Conservation (phyloP, 2,797 vertebrate genomes). For the Sorex maritimensis region DNA sequence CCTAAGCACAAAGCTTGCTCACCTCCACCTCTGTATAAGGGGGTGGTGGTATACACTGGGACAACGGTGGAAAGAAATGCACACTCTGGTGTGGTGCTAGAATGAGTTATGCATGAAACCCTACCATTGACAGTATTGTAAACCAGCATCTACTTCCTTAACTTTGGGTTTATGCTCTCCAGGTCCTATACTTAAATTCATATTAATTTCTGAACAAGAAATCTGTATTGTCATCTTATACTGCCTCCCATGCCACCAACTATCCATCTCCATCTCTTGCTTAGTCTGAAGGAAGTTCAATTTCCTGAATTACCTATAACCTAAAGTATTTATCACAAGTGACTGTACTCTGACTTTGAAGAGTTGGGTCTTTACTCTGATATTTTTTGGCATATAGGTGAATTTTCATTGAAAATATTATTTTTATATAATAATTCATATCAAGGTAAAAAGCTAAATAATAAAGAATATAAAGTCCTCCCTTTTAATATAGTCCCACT, state of each 20-base stretch:
- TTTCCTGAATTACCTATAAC: not conserved
- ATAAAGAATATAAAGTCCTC: slow-evolving; percentile 12
- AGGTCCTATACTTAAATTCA: too few relatives aligned
- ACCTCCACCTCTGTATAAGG: too few relatives aligned
- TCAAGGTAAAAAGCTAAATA: not conserved
- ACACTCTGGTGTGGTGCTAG: too few relatives aligned
- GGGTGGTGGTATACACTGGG: too few relatives aligned
- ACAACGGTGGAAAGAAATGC: too few relatives aligned
- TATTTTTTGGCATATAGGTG: not conserved
- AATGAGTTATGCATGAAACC: too few relatives aligned
- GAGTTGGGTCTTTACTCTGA: not conserved
- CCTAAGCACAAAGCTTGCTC: too few relatives aligned
- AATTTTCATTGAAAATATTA: slow-evolving; percentile 50
- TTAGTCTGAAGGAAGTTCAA: not conserved
- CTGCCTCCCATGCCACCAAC: too few relatives aligned
- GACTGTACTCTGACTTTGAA: not conserved
- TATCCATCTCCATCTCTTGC: too few relatives aligned
- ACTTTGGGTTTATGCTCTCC: not conserved
- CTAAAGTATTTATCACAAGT: not conserved
- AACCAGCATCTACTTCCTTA: too few relatives aligned
- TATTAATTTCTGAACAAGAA: not conserved
- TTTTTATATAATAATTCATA: slow-evolving; percentile 44
- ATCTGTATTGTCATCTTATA: not conserved
- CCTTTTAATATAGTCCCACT: not conserved
- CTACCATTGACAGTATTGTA: too few relatives aligned